Base-by-base conservation (phyloP, 1,140 invertebrate genomes). In the Drosophila lowei region DNA sequence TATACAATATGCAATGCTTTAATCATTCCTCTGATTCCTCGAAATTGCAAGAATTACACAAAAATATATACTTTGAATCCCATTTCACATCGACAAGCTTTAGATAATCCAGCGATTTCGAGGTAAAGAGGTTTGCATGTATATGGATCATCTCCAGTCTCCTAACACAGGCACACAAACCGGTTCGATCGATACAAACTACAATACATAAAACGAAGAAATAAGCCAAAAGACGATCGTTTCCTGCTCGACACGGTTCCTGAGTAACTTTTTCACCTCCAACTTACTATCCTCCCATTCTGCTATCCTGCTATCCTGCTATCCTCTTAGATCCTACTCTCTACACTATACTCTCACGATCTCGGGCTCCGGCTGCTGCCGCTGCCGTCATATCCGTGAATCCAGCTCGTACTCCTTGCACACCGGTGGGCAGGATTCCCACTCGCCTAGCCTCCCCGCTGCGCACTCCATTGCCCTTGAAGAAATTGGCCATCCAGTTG, bases 341-440 rank as follows among this genome's bases (percentile, higher is more conserved):
- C 72, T 90, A 91, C 56, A 91, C 90, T 77, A 91, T 91, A 76
- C 90, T 91, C 72, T 91, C 90, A n/a, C 89, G 84, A 79, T 91
- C 90, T 15, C 89, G 72, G 41, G 34, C 34, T 4, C 34, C 34
- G 34, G 76, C 67, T 16, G 79, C 49, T 6, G 83, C 30, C 6
- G 80, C 53, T 9, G 80, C 59, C 21, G 80, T 46, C 72, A 90
- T 74, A 21, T 91, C 86, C 23, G 61, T 78, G 54, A 90, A 90
- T 25, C 80, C 88, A 7, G 66, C 73, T 43, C 79, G 60, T 68
- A 86, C 78, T 16, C 77, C 76, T 49, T 78, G 74, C 23, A 90
- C 80, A n/a, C 65, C 57, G 48, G 68, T 81, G 41, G 80, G 86
- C 55, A 88, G 38, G 13, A 90, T 84, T 38, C 89, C 71, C 2